Base-by-base conservation (phyloP, 1,140 invertebrate species). In the Subanguina moxae region DNA sequence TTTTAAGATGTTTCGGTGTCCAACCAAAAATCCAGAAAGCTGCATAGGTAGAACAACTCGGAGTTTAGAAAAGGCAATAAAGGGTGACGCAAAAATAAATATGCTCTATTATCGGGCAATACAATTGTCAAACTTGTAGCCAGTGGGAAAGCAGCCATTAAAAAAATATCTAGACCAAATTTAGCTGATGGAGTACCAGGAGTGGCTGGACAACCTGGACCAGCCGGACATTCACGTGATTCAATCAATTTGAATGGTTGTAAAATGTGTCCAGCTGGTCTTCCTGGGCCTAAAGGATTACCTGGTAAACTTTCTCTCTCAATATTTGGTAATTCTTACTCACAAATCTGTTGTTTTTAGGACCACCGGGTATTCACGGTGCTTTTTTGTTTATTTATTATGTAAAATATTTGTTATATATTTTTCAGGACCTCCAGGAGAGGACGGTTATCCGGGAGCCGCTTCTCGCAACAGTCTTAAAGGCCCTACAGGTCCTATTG, bases 191-290 rank as follows among this genome's bases (percentile, higher is more conserved):
- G 67, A n/a, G n/a, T 65, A 19, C 46, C 28, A 17, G 61, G 62
- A 57, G 46, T 30, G 19, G 32, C 23, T 19, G n/a, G 23, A 62
- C 28, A 7, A 32, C 48, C 52, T 15, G 65, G 65, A 7, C 23
- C 30, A 32, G 21, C 27, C n/a, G 65, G 65, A n/a, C 17, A 57
- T 42, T 23, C 5, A 15, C 17, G 52, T 42, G 57, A 23, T 25
- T 57, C 30, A n/a, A 67, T 17, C 7, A n/a, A n/a, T 5, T 19
- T 38, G 46, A n/a, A 32, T 11, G 58, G 32, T 15, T 67, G 65
- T 19, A n/a, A 32, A 32, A 45, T 38, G 43, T 67, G 62, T 21
- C 64, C 64, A 67, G 64, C 15, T n/a, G 67, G 67, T 3, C 62
- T 23, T 23, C 62, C 42, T 23, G 68, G 58, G 13, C 58, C 27